These are phyloP conservation scores for Microtus ochrogaster DNA, from an alignment of 2,113 vertebrate genomes.

Conservation along the genomic window DNA sequence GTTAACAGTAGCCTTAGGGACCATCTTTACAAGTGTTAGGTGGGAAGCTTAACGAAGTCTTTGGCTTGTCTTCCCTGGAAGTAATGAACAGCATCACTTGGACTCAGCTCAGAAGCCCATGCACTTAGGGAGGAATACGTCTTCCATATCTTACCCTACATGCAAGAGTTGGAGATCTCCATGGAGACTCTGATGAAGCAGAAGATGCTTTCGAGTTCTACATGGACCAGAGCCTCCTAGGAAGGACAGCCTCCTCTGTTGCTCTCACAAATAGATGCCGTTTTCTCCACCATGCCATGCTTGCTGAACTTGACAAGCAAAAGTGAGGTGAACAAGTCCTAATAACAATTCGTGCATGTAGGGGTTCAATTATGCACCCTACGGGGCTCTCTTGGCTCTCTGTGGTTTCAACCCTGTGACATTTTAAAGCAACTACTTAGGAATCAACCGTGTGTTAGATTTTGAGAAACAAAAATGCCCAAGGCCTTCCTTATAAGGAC, in stretches of 20 bases:
- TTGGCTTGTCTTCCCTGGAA: neutral
- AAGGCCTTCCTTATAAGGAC: neutral
- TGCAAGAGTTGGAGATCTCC: neutral
- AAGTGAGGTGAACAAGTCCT: neutral
- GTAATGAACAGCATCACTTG: neutral
- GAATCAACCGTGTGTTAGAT: neutral
- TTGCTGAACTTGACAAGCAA: neutral
- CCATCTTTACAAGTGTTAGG: neutral
- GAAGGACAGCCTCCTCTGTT: neutral
- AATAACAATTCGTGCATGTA: neutral
- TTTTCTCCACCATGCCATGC: neutral
- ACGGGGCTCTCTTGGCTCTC: neutral
- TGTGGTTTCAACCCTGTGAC: neutral
- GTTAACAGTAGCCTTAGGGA: neutral
- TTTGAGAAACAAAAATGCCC: neutral
- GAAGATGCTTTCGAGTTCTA: conserved; percentile 7
- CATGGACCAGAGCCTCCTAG: neutral
- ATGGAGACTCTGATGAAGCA: neutral
- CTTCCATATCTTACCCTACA: neutral
- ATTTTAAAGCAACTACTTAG: neutral
- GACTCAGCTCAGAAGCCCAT: neutral
- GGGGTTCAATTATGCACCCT: neutral
- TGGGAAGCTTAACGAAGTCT: neutral
- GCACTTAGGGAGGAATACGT: neutral
- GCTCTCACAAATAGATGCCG: neutral